Percentiles rank a stretch among this genome's conserved stretches.
Conservation (phyloP, 2,797 vertebrate species). For the Muscicapa comitata region DNA sequence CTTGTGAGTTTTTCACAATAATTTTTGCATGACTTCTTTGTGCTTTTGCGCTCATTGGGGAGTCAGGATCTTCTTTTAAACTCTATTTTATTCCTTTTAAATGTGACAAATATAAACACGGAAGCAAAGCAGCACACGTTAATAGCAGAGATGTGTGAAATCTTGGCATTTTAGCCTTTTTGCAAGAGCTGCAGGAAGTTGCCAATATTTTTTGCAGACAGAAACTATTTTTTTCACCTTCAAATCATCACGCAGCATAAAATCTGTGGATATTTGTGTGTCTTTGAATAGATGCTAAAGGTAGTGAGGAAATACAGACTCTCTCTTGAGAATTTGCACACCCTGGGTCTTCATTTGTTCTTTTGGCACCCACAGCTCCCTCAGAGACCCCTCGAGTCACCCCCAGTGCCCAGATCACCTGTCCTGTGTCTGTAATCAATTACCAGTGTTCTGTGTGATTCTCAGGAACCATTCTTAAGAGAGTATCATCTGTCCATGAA, state of each 20-base stretch:
- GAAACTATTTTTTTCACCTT: constrained; percentile 24
- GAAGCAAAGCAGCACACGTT: constrained; percentile 66
- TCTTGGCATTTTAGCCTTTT: background rate
- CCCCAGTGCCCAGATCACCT: background rate
- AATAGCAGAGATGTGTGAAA: constrained; percentile 52
- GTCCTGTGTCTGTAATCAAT: background rate
- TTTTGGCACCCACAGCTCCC: background rate
- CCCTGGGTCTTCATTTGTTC: background rate
- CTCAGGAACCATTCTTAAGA: background rate
- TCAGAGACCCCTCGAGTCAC: background rate
- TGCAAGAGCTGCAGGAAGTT: background rate
- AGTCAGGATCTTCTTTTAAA: constrained; percentile 60
- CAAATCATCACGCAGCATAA: background rate
- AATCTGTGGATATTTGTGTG: background rate
- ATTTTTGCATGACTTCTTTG: constrained; percentile 60
- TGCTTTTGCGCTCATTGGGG: constrained; percentile 47
- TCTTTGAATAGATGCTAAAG: background rate
- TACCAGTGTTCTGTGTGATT: background rate
- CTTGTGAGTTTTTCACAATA: constrained; percentile 47
- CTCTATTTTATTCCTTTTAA: constrained; percentile 66
- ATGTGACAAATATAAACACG: constrained; percentile 68
- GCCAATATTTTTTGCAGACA: background rate
- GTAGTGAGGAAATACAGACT: background rate
- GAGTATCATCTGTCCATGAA: background rate
- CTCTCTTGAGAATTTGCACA: background rate